These are phyloP conservation scores for Sesia bembeciformis DNA, from an alignment of 2,888 invertebrate species.

Conservation along the genomic window DNA sequence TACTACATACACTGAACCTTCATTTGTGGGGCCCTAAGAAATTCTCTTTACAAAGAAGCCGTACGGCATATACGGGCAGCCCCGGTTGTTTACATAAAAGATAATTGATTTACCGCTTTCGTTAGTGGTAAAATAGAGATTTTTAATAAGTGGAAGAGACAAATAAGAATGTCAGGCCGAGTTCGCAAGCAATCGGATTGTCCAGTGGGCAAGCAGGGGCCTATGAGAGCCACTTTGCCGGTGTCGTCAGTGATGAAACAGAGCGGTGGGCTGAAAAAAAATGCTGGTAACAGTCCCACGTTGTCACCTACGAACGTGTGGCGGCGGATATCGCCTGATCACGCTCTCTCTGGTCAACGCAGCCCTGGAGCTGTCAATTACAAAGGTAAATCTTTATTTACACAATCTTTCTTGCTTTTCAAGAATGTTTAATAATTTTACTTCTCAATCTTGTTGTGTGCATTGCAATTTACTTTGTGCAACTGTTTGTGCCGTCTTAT, in stretches of 20 bases:
- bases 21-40: constrained; percentile 27
- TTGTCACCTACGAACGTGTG: constrained; percentile 79
- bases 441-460: too few relatives aligned
- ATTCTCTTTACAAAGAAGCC: constrained; percentile 58
- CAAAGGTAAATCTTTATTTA: constrained; percentile 70
- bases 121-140: neutral
- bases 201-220: constrained; percentile 75
- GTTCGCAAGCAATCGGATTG: constrained; percentile 81
- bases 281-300: constrained; percentile 77
- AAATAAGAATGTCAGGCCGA: constrained; percentile 70
- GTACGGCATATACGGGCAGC: constrained; percentile 52
- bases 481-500: too few relatives aligned
- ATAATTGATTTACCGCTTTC: constrained; percentile 19
- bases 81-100: constrained; percentile 39
- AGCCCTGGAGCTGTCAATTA: constrained; percentile 83
- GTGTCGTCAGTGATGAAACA: constrained; percentile 82
- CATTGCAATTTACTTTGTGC: too few relatives aligned
- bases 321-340: constrained; percentile 81
- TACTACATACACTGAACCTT: constrained; percentile 20
- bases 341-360: constrained; percentile 79
- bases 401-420: too few relatives aligned
- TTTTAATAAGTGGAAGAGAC: constrained; percentile 15
- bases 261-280: constrained; percentile 75
- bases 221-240: constrained; percentile 84
- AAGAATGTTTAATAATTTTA: too few relatives aligned